Evolutionary conservation across 2,797 vertebrate genomes (phyloP).

Genomic region (Amblyopsis hoosieri): DNA sequence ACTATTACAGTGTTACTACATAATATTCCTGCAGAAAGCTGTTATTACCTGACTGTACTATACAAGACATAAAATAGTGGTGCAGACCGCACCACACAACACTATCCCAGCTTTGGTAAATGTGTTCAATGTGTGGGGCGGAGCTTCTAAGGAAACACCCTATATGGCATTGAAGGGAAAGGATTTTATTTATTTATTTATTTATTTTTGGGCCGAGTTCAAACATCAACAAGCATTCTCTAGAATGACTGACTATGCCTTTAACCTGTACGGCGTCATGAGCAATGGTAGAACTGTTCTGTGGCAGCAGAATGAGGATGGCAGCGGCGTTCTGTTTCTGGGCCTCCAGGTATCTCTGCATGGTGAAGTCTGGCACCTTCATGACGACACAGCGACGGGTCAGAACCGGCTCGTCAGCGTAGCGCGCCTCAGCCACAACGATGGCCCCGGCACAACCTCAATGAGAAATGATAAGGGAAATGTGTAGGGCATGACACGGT

Average conservation of each 20-base stretch:
- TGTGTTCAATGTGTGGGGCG: no score
- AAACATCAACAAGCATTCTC: not conserved
- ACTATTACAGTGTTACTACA: not conserved
- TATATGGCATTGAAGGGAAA: no score
- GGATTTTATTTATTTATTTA: no score
- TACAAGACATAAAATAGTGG: not conserved
- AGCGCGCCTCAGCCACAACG: constrained; percentile 78
- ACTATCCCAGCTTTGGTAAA: no score
- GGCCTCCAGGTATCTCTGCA: constrained; percentile 64
- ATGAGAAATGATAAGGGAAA: not conserved
- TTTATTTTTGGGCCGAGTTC: no score
- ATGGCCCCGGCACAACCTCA: constrained; percentile 81
- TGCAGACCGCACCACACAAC: no score
- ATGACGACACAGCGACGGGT: constrained; percentile 81
- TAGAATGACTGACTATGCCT: no score
- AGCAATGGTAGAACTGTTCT: constrained; percentile 63
- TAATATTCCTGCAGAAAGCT: constrained; percentile 1
- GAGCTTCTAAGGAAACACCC: no score
- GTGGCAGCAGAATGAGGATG: constrained; percentile 77
- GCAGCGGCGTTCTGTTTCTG: constrained; percentile 80
- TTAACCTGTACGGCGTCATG: constrained; percentile 68
- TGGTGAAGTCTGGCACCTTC: constrained; percentile 78
- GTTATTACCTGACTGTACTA: constrained; percentile 1
- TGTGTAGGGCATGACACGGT: not conserved
- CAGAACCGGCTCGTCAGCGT: constrained; percentile 70